These are phyloP conservation scores for Pseudorasbora parva DNA, from an alignment of 2,113 vertebrate genomes.

Conservation along the genomic window DNA sequence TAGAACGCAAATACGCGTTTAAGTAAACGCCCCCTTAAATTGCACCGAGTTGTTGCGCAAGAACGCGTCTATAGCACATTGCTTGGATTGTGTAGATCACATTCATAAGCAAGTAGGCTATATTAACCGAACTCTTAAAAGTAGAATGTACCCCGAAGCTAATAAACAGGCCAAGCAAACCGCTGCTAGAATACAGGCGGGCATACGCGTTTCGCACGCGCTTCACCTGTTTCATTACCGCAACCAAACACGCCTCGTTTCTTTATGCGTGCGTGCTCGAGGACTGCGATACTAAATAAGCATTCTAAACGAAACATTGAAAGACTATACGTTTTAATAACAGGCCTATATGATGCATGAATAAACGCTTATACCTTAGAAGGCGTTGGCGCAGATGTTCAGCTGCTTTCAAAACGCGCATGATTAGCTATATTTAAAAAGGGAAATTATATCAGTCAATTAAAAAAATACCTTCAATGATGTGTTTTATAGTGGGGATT, in stretches of 20 bases:
- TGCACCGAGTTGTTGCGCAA: neutral
- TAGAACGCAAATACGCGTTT: neutral
- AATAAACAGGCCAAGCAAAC: neutral
- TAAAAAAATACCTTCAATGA: neutral
- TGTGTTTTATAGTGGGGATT: neutral
- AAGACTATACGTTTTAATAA: neutral
- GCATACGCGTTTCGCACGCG: neutral
- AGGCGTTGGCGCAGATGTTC: neutral
- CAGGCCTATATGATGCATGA: neutral
- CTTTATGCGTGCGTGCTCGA: neutral
- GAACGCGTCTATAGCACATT: neutral
- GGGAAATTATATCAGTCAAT: neutral
- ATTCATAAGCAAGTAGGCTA: neutral
- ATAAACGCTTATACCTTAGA: neutral
- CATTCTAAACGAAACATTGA: neutral
- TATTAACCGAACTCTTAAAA: neutral
- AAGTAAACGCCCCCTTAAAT: neutral
- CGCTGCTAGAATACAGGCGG: neutral
- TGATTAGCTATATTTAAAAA: neutral
- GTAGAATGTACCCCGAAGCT: neutral
- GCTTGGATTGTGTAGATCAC: neutral
- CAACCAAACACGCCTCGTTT: constrained; percentile 13
- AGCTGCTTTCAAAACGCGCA: neutral
- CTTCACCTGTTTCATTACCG: constrained; percentile 33
- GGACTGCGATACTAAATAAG: neutral